These are phyloP conservation scores for Formica selysi DNA, from an alignment of 1,140 invertebrate genomes.

Conservation along the genomic window DNA sequence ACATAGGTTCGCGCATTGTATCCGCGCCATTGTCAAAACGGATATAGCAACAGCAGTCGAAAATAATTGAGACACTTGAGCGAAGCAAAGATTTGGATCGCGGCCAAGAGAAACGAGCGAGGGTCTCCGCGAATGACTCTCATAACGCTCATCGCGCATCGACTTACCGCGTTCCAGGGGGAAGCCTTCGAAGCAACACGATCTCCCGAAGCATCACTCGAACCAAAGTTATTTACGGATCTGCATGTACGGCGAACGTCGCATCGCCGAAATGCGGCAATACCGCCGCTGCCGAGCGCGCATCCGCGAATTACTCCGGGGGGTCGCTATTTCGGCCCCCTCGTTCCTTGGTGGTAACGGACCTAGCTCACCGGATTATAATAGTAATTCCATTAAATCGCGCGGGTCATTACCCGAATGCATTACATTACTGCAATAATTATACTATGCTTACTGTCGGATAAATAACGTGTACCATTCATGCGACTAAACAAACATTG, in stretches of 20 bases:
- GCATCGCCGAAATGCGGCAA: conserved; percentile 40
- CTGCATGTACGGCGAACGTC: background rate
- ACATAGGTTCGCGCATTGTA: background rate
- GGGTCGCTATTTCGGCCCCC: conserved; percentile 45
- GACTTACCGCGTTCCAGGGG: conserved; percentile 38
- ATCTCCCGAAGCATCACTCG: conserved; percentile 33
- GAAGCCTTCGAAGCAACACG: conserved; percentile 44
- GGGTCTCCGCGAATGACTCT: conserved; percentile 30
- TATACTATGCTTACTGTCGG: conserved; percentile 31
- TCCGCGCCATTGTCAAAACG: conserved; percentile 1
- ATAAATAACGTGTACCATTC: conserved; percentile 49
- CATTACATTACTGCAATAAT: conserved; percentile 57
- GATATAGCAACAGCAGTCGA: conserved; percentile 20
- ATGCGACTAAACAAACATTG: conserved; percentile 38
- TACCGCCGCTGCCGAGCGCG: conserved; percentile 53
- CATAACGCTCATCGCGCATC: conserved; percentile 46
- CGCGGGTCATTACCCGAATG: conserved; percentile 53
- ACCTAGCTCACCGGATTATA: conserved; percentile 49
- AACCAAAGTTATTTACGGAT: conserved; percentile 61
- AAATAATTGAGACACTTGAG: conserved; percentile 63
- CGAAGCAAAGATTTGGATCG: conserved; percentile 41
- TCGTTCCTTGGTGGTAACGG: conserved; percentile 43
- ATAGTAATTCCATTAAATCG: conserved; percentile 63
- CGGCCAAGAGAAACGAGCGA: conserved; percentile 43
- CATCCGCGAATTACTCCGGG: conserved; percentile 53